Evolutionary conservation across 2,888 invertebrate species (phyloP).

Genomic region (Dicycla oo): DNA sequence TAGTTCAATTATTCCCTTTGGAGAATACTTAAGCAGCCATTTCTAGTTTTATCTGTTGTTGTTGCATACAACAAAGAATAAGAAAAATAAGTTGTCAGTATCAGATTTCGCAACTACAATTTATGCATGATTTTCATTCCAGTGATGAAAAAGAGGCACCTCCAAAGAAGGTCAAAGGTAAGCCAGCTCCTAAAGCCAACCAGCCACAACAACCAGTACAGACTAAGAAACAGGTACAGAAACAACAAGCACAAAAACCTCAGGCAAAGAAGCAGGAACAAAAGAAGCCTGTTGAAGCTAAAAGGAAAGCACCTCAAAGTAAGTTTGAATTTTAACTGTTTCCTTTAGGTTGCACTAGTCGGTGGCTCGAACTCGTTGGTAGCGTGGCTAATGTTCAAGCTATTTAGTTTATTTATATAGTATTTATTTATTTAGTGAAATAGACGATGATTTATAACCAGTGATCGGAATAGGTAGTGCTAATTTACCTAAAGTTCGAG

Average conservation of each 20-base stretch:
- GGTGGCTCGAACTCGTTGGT: too few species aligned
- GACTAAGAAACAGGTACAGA: constrained; percentile 35
- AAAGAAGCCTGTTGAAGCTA: constrained; percentile 56
- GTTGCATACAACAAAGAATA: not conserved
- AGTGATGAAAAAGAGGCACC: constrained; percentile 55
- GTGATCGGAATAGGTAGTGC: too few species aligned
- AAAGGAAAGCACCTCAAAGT: constrained; percentile 71
- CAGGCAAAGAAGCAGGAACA: constrained; percentile 41
- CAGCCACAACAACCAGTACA: constrained; percentile 24
- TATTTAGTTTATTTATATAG: too few species aligned
- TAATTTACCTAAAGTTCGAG: too few species aligned
- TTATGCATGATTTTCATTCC: not conserved
- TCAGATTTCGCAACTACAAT: not conserved
- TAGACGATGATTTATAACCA: too few species aligned
- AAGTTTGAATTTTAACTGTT: constrained; percentile 45
- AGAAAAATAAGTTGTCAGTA: not conserved
- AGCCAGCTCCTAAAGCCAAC: constrained; percentile 37
- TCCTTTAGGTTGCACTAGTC: too few species aligned
- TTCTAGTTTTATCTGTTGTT: not conserved
- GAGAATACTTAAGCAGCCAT: not conserved
- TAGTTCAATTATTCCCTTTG: not conserved
- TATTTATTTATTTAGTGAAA: too few species aligned
- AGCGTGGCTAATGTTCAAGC: too few species aligned
- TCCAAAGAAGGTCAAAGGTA: constrained; percentile 61
- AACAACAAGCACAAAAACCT: constrained; percentile 49